Base-by-base conservation (phyloP, 1,140 invertebrate species). In the Trachymyrmex septentrionalis region DNA sequence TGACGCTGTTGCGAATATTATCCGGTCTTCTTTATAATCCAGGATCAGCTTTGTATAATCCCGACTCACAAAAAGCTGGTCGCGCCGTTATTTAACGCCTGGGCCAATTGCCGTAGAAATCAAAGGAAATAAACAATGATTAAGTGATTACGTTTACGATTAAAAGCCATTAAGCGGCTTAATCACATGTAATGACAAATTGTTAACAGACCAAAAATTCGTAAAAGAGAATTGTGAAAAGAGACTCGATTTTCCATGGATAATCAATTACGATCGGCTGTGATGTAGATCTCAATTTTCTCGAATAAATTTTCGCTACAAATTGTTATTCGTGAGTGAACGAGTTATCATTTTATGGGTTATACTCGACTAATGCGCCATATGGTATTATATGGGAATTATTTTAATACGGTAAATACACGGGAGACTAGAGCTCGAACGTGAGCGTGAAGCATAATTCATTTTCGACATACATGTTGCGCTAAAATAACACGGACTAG, bases 251-350 rank as follows among this genome's bases (percentile, higher is more conserved):
- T 57, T 69, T 67, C 16, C 77, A 21, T 9, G 12, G 64, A 57
- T 71, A 81, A 81, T 81, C 77, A 27, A 16, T 71, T 24, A 30
- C 38, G 69, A 73, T 63, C 38, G 24, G 14, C 16, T 16, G 38
- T 24, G n/a, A 10, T 61, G 59, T 24, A 48, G 27, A 61, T 59
- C 66, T 76, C 30, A 53, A 86, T 86, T 81, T 48, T 14, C 16
- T 59, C 71, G 71, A 71, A 24, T 66, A 71, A 27, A 72, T 82
- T 78, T 87, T 64, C 55, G 71, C 86, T 89, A 75, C 57, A 86
- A 89, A 89, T 86, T 89, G 75, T 89, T 66, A 59, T 71, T 88
- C 30, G 53, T 50, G 53, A 75, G 34, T 44, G 55, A 57, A 76
- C 63, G 61, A 50, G 38, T 81, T 81, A 82, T 85, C 61, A 61